phyloP scores from a whole-genome alignment of 2,888 invertebrate species.

The Odontomyia ornata region DNA sequence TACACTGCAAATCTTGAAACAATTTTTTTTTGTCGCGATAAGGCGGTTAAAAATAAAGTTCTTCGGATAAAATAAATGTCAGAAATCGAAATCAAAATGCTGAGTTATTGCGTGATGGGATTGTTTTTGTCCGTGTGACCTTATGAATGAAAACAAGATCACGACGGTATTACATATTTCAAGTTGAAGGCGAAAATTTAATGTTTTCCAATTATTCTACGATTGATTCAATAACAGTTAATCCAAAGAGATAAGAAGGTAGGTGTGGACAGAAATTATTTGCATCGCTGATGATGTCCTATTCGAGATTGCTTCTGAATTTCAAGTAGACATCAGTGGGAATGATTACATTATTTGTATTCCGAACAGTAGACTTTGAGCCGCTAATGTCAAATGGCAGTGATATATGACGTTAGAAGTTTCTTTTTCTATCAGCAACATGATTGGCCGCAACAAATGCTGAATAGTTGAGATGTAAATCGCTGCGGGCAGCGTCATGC shows the following conservation, averaged over 20 bases:
- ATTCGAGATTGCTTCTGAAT: no score
- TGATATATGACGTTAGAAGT: background rate
- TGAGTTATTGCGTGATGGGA: background rate
- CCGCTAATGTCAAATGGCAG: background rate
- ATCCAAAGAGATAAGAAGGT: background rate
- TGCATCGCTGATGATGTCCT: background rate
- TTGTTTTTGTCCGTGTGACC: background rate
- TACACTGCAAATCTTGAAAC: background rate
- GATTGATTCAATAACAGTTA: background rate
- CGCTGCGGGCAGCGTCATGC: background rate
- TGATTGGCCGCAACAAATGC: background rate
- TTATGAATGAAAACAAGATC: background rate
- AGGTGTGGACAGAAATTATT: background rate
- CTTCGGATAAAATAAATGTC: background rate
- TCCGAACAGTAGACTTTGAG: background rate
- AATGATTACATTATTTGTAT: no score
- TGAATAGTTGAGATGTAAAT: background rate
- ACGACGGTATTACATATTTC: slow-evolving; percentile 7
- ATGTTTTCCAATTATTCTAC: background rate
- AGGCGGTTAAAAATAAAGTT: background rate
- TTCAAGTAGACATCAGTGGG: no score
- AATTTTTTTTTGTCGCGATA: background rate
- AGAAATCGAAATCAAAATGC: background rate
- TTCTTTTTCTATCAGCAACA: background rate
- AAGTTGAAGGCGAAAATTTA: slow-evolving; percentile 30